Base-by-base conservation (phyloP, 2,888 invertebrate species). In the Limnephilus marmoratus region DNA sequence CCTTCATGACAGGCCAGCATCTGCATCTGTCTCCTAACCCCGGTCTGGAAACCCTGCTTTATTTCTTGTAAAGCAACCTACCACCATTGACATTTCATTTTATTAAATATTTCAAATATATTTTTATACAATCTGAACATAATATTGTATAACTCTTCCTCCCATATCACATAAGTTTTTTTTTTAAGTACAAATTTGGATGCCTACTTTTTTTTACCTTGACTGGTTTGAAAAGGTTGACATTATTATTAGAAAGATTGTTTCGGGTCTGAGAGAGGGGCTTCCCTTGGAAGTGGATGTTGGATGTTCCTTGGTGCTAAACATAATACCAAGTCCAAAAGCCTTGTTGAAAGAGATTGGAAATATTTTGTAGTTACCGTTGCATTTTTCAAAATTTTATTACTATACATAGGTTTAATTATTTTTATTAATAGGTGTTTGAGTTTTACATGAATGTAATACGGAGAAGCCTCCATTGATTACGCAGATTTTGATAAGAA, bases 1-100 rank as follows among this genome's bases (percentile, higher is more conserved):
- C 99, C 0, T 98, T 97, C 94, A 95, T 99, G 53, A 97, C 99
- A 0, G 99, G 99, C n/a, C 93, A 93, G 85, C 90, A 90, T 83
- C 83, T 93, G n/a, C 92, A 91, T 15, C 31, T 88, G 45, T 13
- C 85, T 3, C 93, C 93, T 18, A 91, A 92, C 37, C 31, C 87
- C 11, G 85, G 81, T 7, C 81, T 93, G 12, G 93, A 91, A 37
- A 29, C 85, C 3, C 41, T 90, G 1, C 89, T 93, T 15, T 92
- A 92, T 68, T 93, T 92, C 90, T 68, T 93, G 89, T 93, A 91
- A 93, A 41, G n/a, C 9, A 89, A 45, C 15, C 34, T 0, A 37
- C 18, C 53, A 82, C 81, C 12, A 3, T n/a, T 31, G 82, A 82
- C 82, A 82, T 7, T 15, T 31, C 18, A 18, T 82, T 82, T 34